Evolutionary conservation across 2,888 invertebrate genomes (phyloP).

Genomic region (Campaea margaritaria): DNA sequence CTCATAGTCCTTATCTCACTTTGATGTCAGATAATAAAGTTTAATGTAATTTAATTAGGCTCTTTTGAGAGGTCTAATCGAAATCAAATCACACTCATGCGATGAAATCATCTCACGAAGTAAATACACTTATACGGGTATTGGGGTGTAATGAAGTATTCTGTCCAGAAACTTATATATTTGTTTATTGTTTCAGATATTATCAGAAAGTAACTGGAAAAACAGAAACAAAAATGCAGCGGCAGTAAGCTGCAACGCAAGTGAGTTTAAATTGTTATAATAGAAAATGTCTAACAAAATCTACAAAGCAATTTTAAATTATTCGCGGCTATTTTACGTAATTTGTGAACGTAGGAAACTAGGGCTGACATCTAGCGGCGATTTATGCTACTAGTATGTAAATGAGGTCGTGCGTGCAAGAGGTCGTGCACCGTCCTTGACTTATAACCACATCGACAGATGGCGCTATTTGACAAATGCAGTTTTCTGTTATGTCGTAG

Average conservation of each 20-base stretch:
- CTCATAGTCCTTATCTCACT: conserved; percentile 22
- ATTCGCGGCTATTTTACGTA: background rate
- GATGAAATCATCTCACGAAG: too few species aligned
- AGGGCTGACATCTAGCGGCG: conserved; percentile 63
- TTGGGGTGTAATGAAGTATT: too few species aligned
- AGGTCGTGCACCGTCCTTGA: conserved; percentile 10
- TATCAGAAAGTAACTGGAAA: conserved; percentile 34
- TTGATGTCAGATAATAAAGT: conserved; percentile 23
- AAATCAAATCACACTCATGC: too few species aligned
- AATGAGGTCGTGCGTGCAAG: conserved; percentile 48
- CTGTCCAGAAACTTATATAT: too few species aligned
- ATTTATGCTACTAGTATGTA: conserved; percentile 56
- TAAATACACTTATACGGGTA: too few species aligned
- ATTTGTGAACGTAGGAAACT: conserved; percentile 11
- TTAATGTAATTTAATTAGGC: conserved; percentile 24
- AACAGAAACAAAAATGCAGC: conserved; percentile 70
- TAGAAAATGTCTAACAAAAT: background rate
- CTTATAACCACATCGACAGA: conserved; percentile 54
- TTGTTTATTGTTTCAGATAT: conserved; percentile 59
- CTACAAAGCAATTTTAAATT: background rate
- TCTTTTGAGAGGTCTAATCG: conserved; percentile 1
- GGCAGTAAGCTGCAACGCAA: conserved; percentile 81
- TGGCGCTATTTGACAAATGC: conserved; percentile 62
- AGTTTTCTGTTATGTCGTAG: background rate
- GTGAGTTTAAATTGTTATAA: conserved; percentile 45